These are phyloP conservation scores for Gari tellinella DNA, from an alignment of 2,888 invertebrate genomes.

Conservation along the genomic window DNA sequence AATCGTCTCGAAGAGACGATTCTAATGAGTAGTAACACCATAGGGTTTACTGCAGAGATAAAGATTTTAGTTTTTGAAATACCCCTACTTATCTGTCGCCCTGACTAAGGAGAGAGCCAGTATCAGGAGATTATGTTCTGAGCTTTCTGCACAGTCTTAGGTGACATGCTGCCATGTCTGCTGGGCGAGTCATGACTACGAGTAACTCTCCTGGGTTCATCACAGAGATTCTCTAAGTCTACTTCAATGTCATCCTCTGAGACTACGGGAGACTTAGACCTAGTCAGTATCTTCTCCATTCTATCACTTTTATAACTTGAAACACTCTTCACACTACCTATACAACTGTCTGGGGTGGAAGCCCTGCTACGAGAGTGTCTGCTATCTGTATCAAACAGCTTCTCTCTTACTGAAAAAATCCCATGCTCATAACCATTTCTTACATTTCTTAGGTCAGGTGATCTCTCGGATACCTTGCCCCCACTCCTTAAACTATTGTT, in stretches of 20 bases:
- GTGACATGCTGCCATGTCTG: not conserved
- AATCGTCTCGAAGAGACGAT: no score
- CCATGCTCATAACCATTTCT: constrained; percentile 43
- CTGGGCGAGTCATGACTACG: constrained; percentile 35
- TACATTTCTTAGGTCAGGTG: constrained; percentile 32
- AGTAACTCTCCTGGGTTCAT: constrained; percentile 37
- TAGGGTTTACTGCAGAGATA: no score
- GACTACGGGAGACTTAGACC: constrained; percentile 45
- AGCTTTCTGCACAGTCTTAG: not conserved
- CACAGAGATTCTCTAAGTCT: constrained; percentile 56
- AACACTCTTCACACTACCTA: constrained; percentile 44
- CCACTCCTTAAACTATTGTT: constrained; percentile 3
- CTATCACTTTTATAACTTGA: constrained; percentile 34
- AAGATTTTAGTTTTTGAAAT: no score
- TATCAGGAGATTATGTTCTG: no score
- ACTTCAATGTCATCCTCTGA: constrained; percentile 2
- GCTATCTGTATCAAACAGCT: constrained; percentile 38
- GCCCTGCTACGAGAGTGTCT: constrained; percentile 55
- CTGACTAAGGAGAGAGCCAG: no score
- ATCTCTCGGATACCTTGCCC: constrained; percentile 2
- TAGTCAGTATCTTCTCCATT: constrained; percentile 33
- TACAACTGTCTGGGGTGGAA: constrained; percentile 61
- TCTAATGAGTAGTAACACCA: no score
- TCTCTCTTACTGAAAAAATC: constrained; percentile 49
- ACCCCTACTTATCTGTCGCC: no score